phyloP scores from a whole-genome alignment of 2,888 invertebrate genomes.

The Lottia scabra region DNA sequence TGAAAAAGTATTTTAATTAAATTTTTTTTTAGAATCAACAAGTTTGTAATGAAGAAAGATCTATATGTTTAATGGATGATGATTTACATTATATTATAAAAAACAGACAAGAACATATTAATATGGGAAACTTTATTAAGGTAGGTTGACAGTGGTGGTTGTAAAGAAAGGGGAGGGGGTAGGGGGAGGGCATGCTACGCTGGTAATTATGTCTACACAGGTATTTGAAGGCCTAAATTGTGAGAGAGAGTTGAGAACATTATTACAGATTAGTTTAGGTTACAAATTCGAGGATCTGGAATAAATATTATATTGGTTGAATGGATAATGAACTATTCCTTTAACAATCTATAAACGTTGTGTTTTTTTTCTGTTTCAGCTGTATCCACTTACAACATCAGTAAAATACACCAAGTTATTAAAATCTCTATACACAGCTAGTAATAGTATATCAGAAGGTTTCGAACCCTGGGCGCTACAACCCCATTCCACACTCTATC shows the following conservation, averaged over 20 bases:
- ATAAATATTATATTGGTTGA: too few relatives aligned
- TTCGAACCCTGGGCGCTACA: not conserved
- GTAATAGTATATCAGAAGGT: slow-evolving; percentile 1
- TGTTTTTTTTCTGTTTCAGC: slow-evolving; percentile 29
- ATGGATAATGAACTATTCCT: too few relatives aligned
- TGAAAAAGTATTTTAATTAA: too few relatives aligned
- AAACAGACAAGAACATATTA: slow-evolving; percentile 54
- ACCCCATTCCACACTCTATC: slow-evolving; percentile 37
- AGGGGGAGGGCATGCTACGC: too few relatives aligned
- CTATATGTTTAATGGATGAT: slow-evolving; percentile 59
- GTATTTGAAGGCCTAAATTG: too few relatives aligned
- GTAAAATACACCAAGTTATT: slow-evolving; percentile 37
- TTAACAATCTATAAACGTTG: too few relatives aligned
- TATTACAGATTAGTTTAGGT: too few relatives aligned
- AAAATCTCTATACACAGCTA: slow-evolving; percentile 27
- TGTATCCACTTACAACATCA: slow-evolving; percentile 43
- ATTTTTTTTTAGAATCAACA: slow-evolving; percentile 40
- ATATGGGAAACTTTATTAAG: slow-evolving; percentile 55
- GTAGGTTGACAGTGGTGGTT: slow-evolving; percentile 31
- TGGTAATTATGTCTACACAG: too few relatives aligned
- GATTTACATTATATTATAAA: slow-evolving; percentile 60
- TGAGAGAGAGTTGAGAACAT: too few relatives aligned
- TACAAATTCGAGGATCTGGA: too few relatives aligned
- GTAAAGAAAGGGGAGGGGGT: too few relatives aligned
- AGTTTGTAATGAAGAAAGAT: slow-evolving; percentile 58